Conservation (phyloP, 92 coral and sea anemone species). For the Palythoa caribaeorum region DNA sequence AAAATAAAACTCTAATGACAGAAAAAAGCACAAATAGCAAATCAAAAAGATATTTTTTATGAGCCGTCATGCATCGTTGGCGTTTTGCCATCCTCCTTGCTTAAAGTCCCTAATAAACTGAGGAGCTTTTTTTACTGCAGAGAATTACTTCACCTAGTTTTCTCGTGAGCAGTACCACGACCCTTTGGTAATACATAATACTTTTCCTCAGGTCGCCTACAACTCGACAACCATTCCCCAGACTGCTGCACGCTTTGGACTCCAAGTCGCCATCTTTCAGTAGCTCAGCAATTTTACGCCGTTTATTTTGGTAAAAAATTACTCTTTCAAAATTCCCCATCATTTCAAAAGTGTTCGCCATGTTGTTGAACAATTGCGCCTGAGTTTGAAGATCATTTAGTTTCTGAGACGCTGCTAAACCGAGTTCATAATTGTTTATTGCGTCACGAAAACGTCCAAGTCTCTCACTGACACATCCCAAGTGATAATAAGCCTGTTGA, state of each 20-base stretch:
- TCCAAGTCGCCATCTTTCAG: conserved; percentile 83
- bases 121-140: neutral
- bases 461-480: conserved; percentile 82
- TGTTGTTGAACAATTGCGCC: conserved; percentile 82
- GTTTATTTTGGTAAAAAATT: conserved; percentile 79
- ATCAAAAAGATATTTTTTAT: too few relatives aligned
- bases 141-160: conserved; percentile 69
- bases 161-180: conserved; percentile 75
- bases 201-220: conserved; percentile 77
- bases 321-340: conserved; percentile 84
- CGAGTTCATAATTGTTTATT: conserved; percentile 74
- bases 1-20: too few relatives aligned
- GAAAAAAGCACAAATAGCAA: too few relatives aligned
- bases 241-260: conserved; percentile 87
- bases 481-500: conserved; percentile 86
- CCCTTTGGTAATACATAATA: conserved; percentile 84
- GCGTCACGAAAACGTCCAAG: conserved; percentile 83
- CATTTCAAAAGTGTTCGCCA: conserved; percentile 94
- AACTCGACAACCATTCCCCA: conserved; percentile 81
- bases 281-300: conserved; percentile 71
- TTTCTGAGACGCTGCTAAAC: conserved; percentile 76
- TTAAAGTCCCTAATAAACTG: neutral
- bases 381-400: conserved; percentile 69
- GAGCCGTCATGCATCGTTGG: too few relatives aligned
- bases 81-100: too few relatives aligned